Conservation (phyloP, 2,113 vertebrate genomes). For the Anhinga rufa region DNA sequence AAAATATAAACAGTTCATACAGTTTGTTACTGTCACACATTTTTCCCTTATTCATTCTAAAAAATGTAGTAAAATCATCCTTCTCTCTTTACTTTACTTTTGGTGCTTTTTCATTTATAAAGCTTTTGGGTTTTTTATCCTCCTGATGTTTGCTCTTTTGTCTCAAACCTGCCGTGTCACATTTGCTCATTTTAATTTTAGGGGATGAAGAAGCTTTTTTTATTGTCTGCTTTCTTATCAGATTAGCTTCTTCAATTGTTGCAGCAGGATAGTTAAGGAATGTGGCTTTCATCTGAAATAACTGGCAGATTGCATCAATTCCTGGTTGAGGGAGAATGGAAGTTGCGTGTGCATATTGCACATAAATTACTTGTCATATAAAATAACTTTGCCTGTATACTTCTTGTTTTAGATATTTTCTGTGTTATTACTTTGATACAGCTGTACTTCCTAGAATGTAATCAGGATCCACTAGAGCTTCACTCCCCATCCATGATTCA, state of each 20-base stretch:
- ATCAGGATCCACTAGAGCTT: not conserved
- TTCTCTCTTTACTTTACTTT: not conserved
- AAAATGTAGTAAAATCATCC: not conserved
- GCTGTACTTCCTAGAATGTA: not conserved
- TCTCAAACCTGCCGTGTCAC: not conserved
- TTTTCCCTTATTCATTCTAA: not conserved
- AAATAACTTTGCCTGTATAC: not conserved
- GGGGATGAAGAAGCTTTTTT: not conserved
- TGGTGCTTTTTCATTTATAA: not conserved
- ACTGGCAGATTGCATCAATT: not conserved
- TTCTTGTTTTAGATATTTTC: not conserved
- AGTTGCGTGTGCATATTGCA: not conserved
- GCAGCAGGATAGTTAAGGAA: not conserved
- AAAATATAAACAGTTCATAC: not conserved
- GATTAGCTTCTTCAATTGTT: not conserved
- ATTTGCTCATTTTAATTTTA: not conserved
- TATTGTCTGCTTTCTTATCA: not conserved
- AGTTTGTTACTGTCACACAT: not conserved
- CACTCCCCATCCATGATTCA: accelerated
- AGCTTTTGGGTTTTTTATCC: not conserved
- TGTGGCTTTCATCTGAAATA: not conserved
- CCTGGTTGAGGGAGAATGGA: not conserved
- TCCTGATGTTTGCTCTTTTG: not conserved
- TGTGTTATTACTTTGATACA: not conserved
- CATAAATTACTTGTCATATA: not conserved